Conservation (phyloP, 2,888 invertebrate genomes). For the Drosophila leonis region DNA sequence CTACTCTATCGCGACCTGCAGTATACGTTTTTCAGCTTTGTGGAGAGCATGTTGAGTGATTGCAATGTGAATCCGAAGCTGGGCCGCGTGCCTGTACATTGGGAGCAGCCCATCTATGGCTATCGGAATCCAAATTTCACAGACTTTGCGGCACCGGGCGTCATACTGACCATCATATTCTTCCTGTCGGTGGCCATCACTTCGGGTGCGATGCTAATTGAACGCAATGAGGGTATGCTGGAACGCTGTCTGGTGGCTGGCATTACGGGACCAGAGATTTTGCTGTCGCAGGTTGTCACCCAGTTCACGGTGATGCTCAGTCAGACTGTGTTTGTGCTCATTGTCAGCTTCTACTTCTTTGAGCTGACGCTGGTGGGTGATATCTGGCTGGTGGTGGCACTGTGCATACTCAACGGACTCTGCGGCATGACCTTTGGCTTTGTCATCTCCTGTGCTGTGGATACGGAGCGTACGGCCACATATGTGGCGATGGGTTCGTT, state of each 20-base stretch:
- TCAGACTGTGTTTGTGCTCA: conserved; percentile 92
- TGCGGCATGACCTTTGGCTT: conserved; percentile 98
- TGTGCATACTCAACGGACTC: conserved; percentile 93
- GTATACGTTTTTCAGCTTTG: conserved; percentile 90
- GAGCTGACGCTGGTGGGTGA: conserved; percentile 92
- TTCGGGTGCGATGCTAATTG: conserved; percentile 94
- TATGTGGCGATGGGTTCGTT: conserved; percentile 94
- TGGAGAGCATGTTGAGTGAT: conserved; percentile 87
- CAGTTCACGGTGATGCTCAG: conserved; percentile 95
- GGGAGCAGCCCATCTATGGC: conserved; percentile 91
- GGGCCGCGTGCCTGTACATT: conserved; percentile 86
- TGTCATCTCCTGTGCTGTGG: conserved; percentile 92
- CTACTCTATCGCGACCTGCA: conserved; percentile 91
- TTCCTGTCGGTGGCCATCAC: conserved; percentile 97
- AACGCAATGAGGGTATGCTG: conserved; percentile 95
- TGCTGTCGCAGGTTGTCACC: conserved; percentile 94
- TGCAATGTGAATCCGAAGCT: conserved; percentile 89
- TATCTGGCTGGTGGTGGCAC: conserved; percentile 89
- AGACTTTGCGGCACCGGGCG: conserved; percentile 97
- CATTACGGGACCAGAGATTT: conserved; percentile 91
- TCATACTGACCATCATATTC: conserved; percentile 95
- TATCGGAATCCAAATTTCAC: conserved; percentile 93
- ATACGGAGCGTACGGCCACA: conserved; percentile 93
- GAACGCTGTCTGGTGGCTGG: conserved; percentile 96
- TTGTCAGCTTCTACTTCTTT: conserved; percentile 92